A percentile compares a stretch with the other conserved stretches of the same genome.
phyloP scores from a whole-genome alignment of 2,797 vertebrate genomes.

The Coendou prehensilis region DNA sequence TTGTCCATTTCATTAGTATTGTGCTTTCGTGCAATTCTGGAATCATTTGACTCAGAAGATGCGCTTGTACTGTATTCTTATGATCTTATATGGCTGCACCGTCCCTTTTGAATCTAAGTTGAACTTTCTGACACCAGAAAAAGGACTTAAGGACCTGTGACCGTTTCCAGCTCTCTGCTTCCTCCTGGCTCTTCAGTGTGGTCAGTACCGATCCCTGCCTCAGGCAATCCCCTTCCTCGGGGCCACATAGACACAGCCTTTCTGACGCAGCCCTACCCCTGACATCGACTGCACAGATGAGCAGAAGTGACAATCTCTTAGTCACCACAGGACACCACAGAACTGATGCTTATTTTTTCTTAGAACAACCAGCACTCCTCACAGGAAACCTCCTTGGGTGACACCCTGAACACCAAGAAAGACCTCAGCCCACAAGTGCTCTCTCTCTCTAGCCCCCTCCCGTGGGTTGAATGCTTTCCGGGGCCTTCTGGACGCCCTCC shows the following conservation, averaged over 20 bases:
- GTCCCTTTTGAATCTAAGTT: background rate
- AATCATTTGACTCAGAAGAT: background rate
- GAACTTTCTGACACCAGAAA: background rate
- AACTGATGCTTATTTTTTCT: background rate
- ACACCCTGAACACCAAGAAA: background rate
- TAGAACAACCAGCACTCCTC: background rate
- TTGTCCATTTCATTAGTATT: background rate
- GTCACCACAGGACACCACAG: background rate
- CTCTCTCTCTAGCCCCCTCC: background rate
- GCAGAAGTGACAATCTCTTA: background rate
- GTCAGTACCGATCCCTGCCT: no score
- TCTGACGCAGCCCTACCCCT: background rate
- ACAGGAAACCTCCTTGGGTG: background rate
- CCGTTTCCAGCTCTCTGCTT: background rate
- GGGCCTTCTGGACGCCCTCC: background rate
- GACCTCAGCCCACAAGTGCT: no score
- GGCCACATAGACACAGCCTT: background rate
- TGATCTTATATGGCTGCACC: background rate
- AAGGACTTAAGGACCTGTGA: no score
- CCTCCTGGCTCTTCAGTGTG: background rate
- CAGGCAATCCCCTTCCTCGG: background rate
- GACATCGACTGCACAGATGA: background rate
- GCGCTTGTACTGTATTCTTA: background rate
- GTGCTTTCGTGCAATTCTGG: conserved; percentile 2
- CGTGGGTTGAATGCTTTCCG: no score